These are phyloP conservation scores for Cyanistes caeruleus DNA, from an alignment of 2,113 vertebrate genomes.

Conservation along the genomic window DNA sequence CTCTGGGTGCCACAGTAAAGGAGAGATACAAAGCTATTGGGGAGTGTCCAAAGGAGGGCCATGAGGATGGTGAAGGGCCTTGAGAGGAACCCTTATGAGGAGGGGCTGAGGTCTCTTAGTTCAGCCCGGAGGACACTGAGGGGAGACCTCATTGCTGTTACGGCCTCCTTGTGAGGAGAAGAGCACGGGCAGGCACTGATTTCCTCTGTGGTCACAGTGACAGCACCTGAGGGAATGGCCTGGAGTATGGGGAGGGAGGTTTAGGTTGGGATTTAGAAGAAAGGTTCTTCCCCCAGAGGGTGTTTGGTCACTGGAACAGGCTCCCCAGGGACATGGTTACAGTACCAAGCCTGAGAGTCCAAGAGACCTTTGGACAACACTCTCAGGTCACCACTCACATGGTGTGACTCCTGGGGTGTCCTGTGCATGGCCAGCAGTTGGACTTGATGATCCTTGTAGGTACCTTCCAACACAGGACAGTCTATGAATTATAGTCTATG, in stretches of 20 bases:
- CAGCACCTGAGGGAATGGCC: fast-evolving
- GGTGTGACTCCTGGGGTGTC: not conserved
- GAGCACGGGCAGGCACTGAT: not conserved
- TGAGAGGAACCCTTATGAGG: fast-evolving
- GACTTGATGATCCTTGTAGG: not conserved
- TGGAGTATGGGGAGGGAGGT: not conserved
- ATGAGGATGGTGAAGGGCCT: fast-evolving
- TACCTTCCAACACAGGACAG: not conserved
- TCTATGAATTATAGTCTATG: not conserved
- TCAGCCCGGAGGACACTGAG: not conserved
- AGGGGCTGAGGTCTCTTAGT: not conserved
- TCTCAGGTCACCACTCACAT: not conserved
- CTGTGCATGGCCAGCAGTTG: not conserved
- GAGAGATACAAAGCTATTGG: not conserved
- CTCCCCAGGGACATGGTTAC: not conserved
- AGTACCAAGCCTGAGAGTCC: not conserved
- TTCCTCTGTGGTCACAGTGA: not conserved
- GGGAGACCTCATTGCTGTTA: not conserved
- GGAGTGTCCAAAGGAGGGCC: not conserved
- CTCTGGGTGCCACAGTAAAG: not conserved
- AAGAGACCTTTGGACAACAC: not conserved
- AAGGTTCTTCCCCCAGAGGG: not conserved
- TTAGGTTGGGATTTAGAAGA: fast-evolving
- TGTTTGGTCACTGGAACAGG: fast-evolving
- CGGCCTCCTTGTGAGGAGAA: not conserved